Evolutionary conservation across 1,140 invertebrate species (phyloP).

Genomic region (Cylas formicarius): DNA sequence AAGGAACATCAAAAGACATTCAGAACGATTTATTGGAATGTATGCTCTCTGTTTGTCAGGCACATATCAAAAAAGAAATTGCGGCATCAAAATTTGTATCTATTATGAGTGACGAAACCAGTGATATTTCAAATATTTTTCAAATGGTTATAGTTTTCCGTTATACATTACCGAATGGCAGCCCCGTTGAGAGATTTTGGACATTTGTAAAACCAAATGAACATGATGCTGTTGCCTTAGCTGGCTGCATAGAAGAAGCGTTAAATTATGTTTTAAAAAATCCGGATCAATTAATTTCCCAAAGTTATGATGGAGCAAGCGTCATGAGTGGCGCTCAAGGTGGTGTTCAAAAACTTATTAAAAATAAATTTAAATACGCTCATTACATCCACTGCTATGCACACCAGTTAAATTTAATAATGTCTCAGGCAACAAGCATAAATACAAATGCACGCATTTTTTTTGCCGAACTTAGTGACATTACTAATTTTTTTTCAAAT

Average conservation of each 20-base stretch:
- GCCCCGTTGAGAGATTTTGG: slow-evolving; percentile 30
- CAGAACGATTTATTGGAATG: slow-evolving; percentile 41
- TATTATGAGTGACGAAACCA: slow-evolving; percentile 34
- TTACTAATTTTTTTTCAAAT: slow-evolving; percentile 17
- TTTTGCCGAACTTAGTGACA: slow-evolving; percentile 22
- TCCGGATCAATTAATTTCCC: slow-evolving; percentile 35
- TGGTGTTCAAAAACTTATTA: slow-evolving; percentile 32
- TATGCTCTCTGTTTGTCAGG: slow-evolving; percentile 35
- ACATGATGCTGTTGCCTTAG: slow-evolving; percentile 20
- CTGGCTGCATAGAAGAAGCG: slow-evolving; percentile 23
- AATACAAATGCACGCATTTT: slow-evolving; percentile 28
- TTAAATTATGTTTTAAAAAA: slow-evolving; percentile 28
- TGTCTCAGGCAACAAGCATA: slow-evolving; percentile 29
- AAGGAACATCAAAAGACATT: slow-evolving; percentile 32
- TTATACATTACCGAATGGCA: slow-evolving; percentile 28
- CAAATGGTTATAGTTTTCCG: slow-evolving; percentile 35
- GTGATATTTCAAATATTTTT: slow-evolving; percentile 29
- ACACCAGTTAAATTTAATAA: slow-evolving; percentile 37
- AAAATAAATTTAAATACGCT: slow-evolving; percentile 31
- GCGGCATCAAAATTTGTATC: slow-evolving; percentile 27
- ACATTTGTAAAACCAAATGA: slow-evolving; percentile 23
- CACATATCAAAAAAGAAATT: slow-evolving; percentile 27
- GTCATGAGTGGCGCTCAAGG: slow-evolving; percentile 30
- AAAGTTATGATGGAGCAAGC: slow-evolving; percentile 37
- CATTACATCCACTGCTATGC: slow-evolving; percentile 39